Conservation (phyloP, 2,113 vertebrate species). For the Buteo buteo region DNA sequence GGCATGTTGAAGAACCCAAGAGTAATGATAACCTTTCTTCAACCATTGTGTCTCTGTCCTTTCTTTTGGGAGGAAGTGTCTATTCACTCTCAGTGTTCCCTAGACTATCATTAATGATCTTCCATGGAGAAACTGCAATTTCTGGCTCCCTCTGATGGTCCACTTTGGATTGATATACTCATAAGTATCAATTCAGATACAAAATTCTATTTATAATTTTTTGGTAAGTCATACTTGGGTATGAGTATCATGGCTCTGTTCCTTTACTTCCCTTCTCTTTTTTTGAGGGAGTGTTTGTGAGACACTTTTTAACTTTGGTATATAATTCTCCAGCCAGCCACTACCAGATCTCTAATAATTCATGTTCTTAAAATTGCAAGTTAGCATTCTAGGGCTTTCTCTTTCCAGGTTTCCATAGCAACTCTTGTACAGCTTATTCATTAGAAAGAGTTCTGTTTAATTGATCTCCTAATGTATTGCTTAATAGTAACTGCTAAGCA, state of each 20-base stretch:
- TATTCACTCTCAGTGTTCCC: not conserved
- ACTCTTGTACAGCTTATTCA: conserved; percentile 72
- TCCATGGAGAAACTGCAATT: not conserved
- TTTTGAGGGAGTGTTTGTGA: not conserved
- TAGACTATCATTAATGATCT: not conserved
- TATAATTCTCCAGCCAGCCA: not conserved
- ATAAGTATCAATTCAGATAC: not conserved
- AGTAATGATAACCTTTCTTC: not conserved
- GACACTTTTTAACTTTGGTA: not conserved
- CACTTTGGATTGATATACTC: not conserved
- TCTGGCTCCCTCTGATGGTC: conserved; percentile 21
- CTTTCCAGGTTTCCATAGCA: conserved; percentile 53
- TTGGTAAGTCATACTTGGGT: not conserved
- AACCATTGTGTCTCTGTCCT: not conserved
- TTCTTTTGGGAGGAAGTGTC: not conserved
- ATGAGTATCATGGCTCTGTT: not conserved
- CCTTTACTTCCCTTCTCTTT: not conserved
- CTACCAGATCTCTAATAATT: conserved; percentile 3
- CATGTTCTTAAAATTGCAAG: conserved; percentile 55
- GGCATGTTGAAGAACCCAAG: not conserved
- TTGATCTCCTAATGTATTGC: conserved; percentile 99
- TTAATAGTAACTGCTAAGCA: conserved; percentile 94
- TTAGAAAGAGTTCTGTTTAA: conserved; percentile 95
- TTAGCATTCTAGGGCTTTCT: conserved; percentile 56
- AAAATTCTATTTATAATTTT: not conserved